Evolutionary conservation across 2,888 invertebrate genomes (phyloP).

Genomic region (Tinea semifulvella): DNA sequence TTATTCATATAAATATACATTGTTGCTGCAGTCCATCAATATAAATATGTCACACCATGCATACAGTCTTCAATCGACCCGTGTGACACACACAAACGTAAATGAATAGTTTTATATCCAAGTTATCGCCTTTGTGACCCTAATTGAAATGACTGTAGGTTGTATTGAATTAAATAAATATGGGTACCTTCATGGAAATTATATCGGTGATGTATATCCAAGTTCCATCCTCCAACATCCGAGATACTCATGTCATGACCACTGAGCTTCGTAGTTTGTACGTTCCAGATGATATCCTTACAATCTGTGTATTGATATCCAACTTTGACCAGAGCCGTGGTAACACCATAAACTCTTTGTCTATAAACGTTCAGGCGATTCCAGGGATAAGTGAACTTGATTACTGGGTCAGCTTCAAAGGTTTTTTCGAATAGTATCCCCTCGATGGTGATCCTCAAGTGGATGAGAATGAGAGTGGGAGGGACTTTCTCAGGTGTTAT

Average conservation of each 20-base stretch:
- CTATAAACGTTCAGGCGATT: constrained; percentile 95
- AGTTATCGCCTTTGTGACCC: too few relatives aligned
- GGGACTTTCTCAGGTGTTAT: constrained; percentile 88
- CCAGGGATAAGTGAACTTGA: constrained; percentile 98
- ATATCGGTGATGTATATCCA: constrained; percentile 97
- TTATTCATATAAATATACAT: too few relatives aligned
- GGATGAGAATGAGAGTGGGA: constrained; percentile 83
- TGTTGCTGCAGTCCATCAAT: too few relatives aligned
- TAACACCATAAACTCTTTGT: constrained; percentile 96
- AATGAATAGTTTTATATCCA: too few relatives aligned
- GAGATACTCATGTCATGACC: constrained; percentile 98
- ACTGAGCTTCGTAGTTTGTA: constrained; percentile 92
- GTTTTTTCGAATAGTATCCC: constrained; percentile 92
- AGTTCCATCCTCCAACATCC: constrained; percentile 97
- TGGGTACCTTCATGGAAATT: constrained; percentile 93
- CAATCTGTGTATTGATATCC: constrained; percentile 97
- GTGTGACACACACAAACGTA: too few relatives aligned
- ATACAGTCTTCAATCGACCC: too few relatives aligned
- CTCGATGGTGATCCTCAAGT: constrained; percentile 92
- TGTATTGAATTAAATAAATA: too few relatives aligned
- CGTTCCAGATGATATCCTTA: constrained; percentile 93
- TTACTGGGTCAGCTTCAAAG: constrained; percentile 96
- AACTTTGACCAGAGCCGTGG: constrained; percentile 93
- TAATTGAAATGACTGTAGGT: too few relatives aligned
- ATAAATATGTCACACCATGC: too few relatives aligned